Conservation (phyloP, 2,113 vertebrate species). For the Eolophus roseicapilla region DNA sequence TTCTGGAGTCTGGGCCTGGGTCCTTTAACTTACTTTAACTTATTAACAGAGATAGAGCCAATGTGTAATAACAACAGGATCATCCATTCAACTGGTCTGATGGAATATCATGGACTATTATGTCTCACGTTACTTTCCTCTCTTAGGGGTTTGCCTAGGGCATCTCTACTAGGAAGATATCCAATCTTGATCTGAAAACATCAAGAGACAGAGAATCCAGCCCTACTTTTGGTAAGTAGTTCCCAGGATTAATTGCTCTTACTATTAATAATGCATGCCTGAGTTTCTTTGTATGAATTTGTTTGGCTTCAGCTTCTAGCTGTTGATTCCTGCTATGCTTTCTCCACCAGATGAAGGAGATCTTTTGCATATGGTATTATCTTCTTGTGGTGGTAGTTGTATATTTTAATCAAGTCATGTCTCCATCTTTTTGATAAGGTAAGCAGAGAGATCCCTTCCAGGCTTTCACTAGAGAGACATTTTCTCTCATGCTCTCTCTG, state of each 20-base stretch:
- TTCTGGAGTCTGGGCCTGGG: neutral
- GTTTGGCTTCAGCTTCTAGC: slow-evolving; percentile 41
- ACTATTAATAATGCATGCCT: slow-evolving; percentile 65
- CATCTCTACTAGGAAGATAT: slow-evolving; percentile 57
- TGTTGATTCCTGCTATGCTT: slow-evolving; percentile 31
- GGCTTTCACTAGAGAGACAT: slow-evolving; percentile 32
- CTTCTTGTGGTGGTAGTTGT: slow-evolving; percentile 20
- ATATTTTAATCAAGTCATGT: slow-evolving; percentile 36
- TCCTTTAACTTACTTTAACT: neutral
- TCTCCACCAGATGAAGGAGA: slow-evolving; percentile 45
- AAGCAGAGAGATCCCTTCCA: slow-evolving; percentile 35
- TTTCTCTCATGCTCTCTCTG: slow-evolving; percentile 50
- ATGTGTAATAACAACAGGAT: slow-evolving; percentile 15
- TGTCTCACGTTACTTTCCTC: slow-evolving; percentile 47
- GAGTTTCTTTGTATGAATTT: slow-evolving; percentile 47
- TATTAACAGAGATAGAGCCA: neutral
- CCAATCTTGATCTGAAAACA: slow-evolving; percentile 60
- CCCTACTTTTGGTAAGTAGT: slow-evolving; percentile 50
- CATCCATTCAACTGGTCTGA: neutral
- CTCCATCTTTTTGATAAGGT: slow-evolving; percentile 51
- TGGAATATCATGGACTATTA: neutral
- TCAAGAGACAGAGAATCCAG: slow-evolving; percentile 54
- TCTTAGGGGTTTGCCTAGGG: slow-evolving; percentile 36
- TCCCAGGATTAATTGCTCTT: slow-evolving; percentile 63
- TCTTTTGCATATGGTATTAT: slow-evolving; percentile 48